Evolutionary conservation across 2,113 vertebrate genomes (phyloP).

Genomic region (Hystrix brachyura): DNA sequence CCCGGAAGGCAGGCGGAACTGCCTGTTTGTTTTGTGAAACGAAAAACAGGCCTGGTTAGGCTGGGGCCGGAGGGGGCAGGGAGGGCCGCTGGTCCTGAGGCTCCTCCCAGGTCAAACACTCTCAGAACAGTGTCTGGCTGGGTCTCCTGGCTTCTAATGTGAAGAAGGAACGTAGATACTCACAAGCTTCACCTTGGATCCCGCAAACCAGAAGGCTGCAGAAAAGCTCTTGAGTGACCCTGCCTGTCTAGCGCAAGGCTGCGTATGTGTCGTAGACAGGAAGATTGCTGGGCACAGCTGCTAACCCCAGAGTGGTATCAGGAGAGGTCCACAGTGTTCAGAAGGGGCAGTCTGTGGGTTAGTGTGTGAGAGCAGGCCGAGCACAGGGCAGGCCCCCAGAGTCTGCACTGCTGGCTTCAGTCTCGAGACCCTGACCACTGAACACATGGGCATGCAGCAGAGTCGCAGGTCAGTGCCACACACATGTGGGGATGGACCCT

Average conservation of each 20-base stretch:
- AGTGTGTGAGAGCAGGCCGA: not conserved
- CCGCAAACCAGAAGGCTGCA: not conserved
- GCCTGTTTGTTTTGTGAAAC: conserved; percentile 75
- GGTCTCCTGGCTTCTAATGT: not conserved
- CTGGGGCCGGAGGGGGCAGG: not conserved
- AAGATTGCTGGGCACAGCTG: not conserved
- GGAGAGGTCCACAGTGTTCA: not conserved
- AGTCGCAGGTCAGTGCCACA: not conserved
- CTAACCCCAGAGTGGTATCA: not conserved
- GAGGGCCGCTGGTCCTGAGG: not conserved
- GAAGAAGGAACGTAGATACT: not conserved
- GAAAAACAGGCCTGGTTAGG: conserved; percentile 72
- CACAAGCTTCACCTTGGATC: not conserved
- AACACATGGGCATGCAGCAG: not conserved
- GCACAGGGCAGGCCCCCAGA: not conserved
- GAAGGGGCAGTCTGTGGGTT: not conserved
- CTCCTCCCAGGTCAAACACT: not conserved
- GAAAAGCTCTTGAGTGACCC: not conserved
- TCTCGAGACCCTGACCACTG: not conserved
- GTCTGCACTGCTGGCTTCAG: not conserved
- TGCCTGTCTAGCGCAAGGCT: not conserved
- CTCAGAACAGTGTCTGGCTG: not conserved
- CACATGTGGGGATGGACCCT: fast-evolving
- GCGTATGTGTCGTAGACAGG: not conserved
- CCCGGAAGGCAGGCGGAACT: conserved; percentile 59